Evolutionary conservation across 2,888 invertebrate genomes (phyloP).

Genomic region (Meteorus colon): DNA sequence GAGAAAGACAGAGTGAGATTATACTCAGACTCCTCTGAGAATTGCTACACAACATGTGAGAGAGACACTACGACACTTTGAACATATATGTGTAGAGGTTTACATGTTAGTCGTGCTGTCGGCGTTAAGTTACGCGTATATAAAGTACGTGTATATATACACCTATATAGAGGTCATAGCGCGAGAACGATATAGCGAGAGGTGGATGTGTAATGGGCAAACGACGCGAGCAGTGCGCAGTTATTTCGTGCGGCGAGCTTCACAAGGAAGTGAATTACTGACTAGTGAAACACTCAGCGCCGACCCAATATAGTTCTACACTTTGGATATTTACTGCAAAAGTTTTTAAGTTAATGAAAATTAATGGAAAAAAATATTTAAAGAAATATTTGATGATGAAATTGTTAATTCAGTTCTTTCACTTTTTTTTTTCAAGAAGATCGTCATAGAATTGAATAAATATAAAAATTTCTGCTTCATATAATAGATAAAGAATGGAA

Average conservation of each 20-base stretch:
- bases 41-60: not conserved
- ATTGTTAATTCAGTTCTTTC: not conserved
- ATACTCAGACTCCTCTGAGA: not conserved
- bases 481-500: too few species aligned
- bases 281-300: conserved; percentile 44
- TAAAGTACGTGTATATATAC: conserved; percentile 43
- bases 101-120: conserved; percentile 37
- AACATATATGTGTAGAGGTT: not conserved
- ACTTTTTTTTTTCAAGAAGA: too few species aligned
- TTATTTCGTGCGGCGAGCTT: conserved; percentile 54
- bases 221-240: conserved; percentile 29
- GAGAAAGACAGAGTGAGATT: not conserved
- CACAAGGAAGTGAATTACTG: conserved; percentile 56
- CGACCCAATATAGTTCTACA: not conserved
- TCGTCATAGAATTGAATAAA: too few species aligned
- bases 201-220: conserved; percentile 8
- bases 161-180: not conserved
- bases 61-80: not conserved
- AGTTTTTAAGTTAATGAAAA: not conserved
- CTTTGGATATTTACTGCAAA: not conserved
- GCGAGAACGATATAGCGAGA: not conserved
- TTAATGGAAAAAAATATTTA: not conserved
- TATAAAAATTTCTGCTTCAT: too few species aligned
- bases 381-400: not conserved
- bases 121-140: conserved; percentile 50